Percentiles rank a stretch among this genome's conserved stretches.
Conservation (phyloP, 1,140 invertebrate species). For the Temnothorax longispinosus region DNA sequence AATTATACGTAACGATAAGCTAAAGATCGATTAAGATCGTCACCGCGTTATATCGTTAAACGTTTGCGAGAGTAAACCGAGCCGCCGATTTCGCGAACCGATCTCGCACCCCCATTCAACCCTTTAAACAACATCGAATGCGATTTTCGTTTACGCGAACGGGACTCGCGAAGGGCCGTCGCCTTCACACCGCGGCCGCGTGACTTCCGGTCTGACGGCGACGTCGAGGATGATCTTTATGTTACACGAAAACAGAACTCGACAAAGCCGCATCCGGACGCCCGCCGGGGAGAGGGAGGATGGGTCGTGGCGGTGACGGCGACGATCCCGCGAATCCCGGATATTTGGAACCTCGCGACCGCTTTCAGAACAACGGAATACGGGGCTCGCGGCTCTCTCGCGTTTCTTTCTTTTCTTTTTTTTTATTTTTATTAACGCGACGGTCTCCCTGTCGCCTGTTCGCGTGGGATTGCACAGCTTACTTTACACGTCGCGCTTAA, state of each 20-base stretch:
- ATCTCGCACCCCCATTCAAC: neutral
- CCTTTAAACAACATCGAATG: conserved; percentile 5
- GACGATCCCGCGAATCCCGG: neutral
- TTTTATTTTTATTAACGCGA: conserved; percentile 38
- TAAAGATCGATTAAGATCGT: neutral
- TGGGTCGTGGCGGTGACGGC: no score
- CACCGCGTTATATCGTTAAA: neutral
- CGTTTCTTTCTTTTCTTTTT: neutral
- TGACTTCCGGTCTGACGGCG: neutral
- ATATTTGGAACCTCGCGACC: neutral
- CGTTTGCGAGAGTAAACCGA: no score
- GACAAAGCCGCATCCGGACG: neutral
- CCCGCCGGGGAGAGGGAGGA: neutral
- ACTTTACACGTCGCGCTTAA: conserved; percentile 56
- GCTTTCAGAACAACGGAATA: conserved; percentile 35
- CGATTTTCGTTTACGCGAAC: neutral
- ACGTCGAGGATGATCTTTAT: neutral
- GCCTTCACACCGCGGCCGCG: neutral
- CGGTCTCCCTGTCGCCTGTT: conserved; percentile 63
- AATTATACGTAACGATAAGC: neutral
- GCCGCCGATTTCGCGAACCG: neutral
- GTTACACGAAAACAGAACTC: conserved; percentile 13
- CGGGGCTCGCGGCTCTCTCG: conserved; percentile 25
- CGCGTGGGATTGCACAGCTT: conserved; percentile 65
- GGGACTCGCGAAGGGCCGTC: neutral